Percentiles rank a stretch among this genome's conserved stretches.
phyloP scores from a whole-genome alignment of 2,113 vertebrate species.

The Antidorcas marsupialis region DNA sequence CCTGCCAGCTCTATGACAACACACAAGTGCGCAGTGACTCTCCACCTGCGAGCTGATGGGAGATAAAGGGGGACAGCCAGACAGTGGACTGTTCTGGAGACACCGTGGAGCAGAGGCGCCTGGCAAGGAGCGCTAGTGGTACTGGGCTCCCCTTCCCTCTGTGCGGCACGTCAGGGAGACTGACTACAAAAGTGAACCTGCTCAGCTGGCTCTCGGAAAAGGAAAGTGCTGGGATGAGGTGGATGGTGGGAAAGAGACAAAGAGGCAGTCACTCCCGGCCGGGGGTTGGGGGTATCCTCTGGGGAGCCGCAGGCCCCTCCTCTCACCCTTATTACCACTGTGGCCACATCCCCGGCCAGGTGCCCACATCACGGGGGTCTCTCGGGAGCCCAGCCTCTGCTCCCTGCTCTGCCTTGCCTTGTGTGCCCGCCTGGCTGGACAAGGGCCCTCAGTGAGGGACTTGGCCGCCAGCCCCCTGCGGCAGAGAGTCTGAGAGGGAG shows the following conservation, averaged over 20 bases:
- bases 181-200: not conserved
- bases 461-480: constrained; percentile 72
- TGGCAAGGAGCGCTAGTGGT: not conserved
- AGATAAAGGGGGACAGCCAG: not conserved
- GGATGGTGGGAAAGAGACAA: not conserved
- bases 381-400: not conserved
- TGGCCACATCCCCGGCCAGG: fast-evolving
- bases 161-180: not conserved
- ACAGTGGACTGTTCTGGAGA: not conserved
- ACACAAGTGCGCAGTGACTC: too few relatives aligned
- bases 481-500: constrained; percentile 44
- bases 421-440: constrained; percentile 75
- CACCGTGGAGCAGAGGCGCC: fast-evolving
- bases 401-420: constrained; percentile 69
- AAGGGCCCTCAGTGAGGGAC: constrained; percentile 79
- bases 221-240: not conserved
- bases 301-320: not conserved
- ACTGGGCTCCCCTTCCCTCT: not conserved
- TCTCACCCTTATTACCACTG: not conserved
- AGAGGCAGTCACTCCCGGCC: not conserved
- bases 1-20: not conserved
- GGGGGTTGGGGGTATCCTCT: not conserved
- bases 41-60: fast-evolving
- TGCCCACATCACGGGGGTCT: not conserved
- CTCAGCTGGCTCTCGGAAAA: not conserved